Conservation (phyloP, 1,140 invertebrate genomes). For the Tetramorium alpestre region DNA sequence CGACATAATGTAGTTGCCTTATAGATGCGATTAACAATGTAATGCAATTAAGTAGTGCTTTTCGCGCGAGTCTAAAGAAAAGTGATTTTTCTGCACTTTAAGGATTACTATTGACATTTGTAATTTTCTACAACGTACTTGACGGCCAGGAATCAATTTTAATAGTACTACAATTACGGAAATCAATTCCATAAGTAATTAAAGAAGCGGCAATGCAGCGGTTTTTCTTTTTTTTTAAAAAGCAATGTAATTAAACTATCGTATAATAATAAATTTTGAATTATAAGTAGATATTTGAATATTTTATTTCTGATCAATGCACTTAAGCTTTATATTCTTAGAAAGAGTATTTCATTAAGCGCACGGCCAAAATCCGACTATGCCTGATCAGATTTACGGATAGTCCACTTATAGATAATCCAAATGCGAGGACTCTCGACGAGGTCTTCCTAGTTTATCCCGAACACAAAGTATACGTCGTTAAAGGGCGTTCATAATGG, state of each 20-base stretch:
- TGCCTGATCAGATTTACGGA: constrained; percentile 27
- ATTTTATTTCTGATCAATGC: background rate
- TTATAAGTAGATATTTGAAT: background rate
- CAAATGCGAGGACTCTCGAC: background rate
- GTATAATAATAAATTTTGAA: background rate
- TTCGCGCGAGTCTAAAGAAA: background rate
- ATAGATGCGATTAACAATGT: background rate
- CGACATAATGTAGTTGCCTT: background rate
- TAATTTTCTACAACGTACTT: background rate
- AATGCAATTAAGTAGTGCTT: constrained; percentile 6
- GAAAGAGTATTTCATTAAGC: background rate
- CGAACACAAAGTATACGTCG: constrained; percentile 30
- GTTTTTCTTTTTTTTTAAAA: background rate
- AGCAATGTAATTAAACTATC: background rate
- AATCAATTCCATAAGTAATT: background rate
- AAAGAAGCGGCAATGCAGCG: background rate
- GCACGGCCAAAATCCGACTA: background rate
- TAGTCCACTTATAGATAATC: constrained; percentile 35
- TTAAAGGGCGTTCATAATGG: constrained; percentile 22
- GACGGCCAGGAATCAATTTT: background rate
- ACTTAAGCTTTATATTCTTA: background rate
- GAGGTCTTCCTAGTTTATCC: background rate
- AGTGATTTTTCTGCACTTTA: background rate
- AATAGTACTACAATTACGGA: background rate
- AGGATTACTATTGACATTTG: background rate